A percentile compares a stretch with the other conserved stretches of the same genome.
Evolutionary conservation across 2,888 invertebrate species (phyloP).

Genomic region (Incurvaria masculella): DNA sequence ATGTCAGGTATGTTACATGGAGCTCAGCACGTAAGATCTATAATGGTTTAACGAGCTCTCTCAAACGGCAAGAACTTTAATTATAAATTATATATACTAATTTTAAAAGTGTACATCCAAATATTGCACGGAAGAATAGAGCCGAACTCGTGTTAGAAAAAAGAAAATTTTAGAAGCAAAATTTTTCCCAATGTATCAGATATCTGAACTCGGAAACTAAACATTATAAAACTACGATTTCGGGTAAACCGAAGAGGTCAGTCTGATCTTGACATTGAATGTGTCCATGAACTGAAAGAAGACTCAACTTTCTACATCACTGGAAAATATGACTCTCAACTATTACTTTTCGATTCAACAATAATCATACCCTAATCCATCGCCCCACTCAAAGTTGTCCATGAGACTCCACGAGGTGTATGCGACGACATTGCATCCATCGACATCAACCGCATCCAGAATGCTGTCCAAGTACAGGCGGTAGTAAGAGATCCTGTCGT

Average conservation of each 20-base stretch:
- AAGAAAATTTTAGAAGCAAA: too few species aligned
- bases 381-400: constrained; percentile 41
- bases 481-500: constrained; percentile 39
- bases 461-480: constrained; percentile 22
- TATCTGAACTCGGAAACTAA: too few species aligned
- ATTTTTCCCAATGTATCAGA: too few species aligned
- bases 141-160: too few species aligned
- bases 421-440: constrained; percentile 27
- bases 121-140: too few species aligned
- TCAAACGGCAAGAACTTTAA: too few species aligned
- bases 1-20: too few species aligned
- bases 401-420: constrained; percentile 42
- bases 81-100: too few species aligned
- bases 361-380: constrained; percentile 22
- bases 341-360: not conserved
- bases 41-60: too few species aligned
- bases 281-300: constrained; percentile 10
- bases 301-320: constrained; percentile 3
- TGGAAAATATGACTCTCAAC: constrained; percentile 3
- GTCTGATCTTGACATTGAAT: constrained; percentile 8
- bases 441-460: constrained; percentile 25
- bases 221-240: too few species aligned
- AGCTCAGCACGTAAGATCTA: too few species aligned
- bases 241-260: constrained; percentile 6
- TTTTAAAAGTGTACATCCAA: too few species aligned